Percentiles rank a stretch among this genome's conserved stretches.
These are phyloP conservation scores for Trematomus loennbergii DNA, from an alignment of 2,113 vertebrate genomes.

Conservation along the genomic window DNA sequence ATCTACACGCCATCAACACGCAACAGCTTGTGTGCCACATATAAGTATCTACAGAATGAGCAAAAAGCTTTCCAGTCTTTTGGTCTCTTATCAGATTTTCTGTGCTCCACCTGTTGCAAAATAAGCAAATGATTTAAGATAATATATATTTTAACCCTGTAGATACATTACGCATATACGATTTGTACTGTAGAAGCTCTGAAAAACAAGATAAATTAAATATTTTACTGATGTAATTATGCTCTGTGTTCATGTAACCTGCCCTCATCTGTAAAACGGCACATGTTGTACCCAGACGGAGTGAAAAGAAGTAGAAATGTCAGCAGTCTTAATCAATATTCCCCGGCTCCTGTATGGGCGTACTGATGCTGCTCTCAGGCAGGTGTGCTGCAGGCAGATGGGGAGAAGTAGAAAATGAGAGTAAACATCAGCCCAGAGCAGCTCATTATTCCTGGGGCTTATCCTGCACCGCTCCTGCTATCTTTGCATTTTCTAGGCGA, in stretches of 20 bases:
- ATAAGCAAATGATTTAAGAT: background rate
- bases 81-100: background rate
- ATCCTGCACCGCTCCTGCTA: conserved; percentile 35
- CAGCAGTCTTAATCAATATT: conserved; percentile 72
- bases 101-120: background rate
- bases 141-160: background rate
- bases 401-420: conserved; percentile 50
- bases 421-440: conserved; percentile 33
- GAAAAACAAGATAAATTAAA: background rate
- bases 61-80: background rate
- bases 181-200: background rate
- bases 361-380: conserved; percentile 46
- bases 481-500: conserved; percentile 12
- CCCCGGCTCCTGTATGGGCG: conserved; percentile 32
- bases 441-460: conserved; percentile 49
- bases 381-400: conserved; percentile 59
- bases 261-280: conserved; percentile 28
- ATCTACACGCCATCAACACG: background rate
- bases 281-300: conserved; percentile 29
- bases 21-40: background rate
- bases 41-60: background rate
- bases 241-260: background rate
- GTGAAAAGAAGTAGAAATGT: conserved; percentile 63
- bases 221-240: conserved; percentile 1
- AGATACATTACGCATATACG: background rate